phyloP scores from a whole-genome alignment of 2,888 invertebrate species.

The Dynastes grantii region DNA sequence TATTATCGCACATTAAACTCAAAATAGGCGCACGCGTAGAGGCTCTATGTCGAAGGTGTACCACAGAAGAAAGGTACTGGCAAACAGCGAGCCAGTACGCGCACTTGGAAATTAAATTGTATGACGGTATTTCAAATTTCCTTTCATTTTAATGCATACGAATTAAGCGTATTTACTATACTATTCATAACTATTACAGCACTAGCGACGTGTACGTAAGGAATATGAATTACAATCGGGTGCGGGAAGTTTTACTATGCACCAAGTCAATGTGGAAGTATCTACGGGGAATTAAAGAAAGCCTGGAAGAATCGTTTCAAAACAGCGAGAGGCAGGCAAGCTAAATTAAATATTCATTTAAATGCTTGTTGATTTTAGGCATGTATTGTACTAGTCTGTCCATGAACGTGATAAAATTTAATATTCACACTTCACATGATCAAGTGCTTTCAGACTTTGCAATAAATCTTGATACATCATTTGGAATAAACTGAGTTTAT shows the following conservation, averaged over 20 bases:
- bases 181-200: slow-evolving; percentile 38
- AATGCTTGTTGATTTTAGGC: background rate
- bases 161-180: slow-evolving; percentile 24
- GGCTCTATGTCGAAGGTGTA: background rate
- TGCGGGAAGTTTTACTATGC: slow-evolving; percentile 21
- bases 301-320: background rate
- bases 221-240: slow-evolving; percentile 25
- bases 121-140: slow-evolving; percentile 38
- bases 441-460: too few relatives aligned
- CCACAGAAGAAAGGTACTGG: background rate
- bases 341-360: background rate
- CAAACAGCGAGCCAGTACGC: slow-evolving; percentile 1
- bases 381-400: background rate
- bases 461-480: too few relatives aligned
- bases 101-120: slow-evolving; percentile 27
- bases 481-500: too few relatives aligned
- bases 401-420: background rate
- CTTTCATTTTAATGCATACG: slow-evolving; percentile 36
- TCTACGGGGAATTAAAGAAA: background rate
- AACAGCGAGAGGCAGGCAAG: too few relatives aligned
- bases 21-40: slow-evolving; percentile 28
- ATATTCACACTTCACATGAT: background rate
- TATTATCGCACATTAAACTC: slow-evolving; percentile 45
- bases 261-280: background rate
- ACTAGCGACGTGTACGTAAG: slow-evolving; percentile 16